Conservation (phyloP, 2,888 invertebrate genomes). For the Volucella bombylans region DNA sequence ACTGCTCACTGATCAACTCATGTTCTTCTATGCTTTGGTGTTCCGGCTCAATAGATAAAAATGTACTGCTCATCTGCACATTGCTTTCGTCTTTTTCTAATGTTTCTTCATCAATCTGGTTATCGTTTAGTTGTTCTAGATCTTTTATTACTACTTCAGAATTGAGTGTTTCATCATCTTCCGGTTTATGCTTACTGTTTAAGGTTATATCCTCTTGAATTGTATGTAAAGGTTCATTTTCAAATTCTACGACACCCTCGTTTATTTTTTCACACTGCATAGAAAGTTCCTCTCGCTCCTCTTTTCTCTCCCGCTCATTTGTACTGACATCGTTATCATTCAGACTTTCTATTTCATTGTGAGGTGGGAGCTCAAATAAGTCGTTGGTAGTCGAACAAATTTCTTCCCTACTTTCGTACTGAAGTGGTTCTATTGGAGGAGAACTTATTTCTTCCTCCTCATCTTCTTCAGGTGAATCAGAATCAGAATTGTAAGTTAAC, state of each 20-base stretch:
- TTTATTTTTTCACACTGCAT: neutral
- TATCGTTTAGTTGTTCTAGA: no score
- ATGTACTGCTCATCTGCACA: neutral
- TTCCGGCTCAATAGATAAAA: neutral
- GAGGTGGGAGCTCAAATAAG: neutral
- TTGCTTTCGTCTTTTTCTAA: neutral
- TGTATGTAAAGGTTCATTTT: neutral
- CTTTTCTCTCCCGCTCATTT: neutral
- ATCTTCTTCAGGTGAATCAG: slow-evolving; percentile 52
- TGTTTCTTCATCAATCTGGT: slow-evolving; percentile 6
- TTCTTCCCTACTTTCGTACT: slow-evolving; percentile 42
- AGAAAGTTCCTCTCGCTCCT: neutral
- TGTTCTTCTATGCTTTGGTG: neutral
- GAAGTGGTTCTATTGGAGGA: slow-evolving; percentile 66
- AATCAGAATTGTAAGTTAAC: slow-evolving; percentile 29
- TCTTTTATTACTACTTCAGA: neutral
- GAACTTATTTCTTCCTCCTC: slow-evolving; percentile 68
- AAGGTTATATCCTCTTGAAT: neutral
- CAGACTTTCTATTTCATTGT: neutral
- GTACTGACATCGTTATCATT: neutral
- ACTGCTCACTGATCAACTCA: slow-evolving; percentile 1
- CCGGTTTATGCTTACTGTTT: neutral
- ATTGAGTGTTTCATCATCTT: neutral
- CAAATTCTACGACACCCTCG: neutral
- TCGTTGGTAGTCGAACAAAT: neutral